These are phyloP conservation scores for Patella caerulea DNA, from an alignment of 2,888 invertebrate genomes.

Conservation along the genomic window DNA sequence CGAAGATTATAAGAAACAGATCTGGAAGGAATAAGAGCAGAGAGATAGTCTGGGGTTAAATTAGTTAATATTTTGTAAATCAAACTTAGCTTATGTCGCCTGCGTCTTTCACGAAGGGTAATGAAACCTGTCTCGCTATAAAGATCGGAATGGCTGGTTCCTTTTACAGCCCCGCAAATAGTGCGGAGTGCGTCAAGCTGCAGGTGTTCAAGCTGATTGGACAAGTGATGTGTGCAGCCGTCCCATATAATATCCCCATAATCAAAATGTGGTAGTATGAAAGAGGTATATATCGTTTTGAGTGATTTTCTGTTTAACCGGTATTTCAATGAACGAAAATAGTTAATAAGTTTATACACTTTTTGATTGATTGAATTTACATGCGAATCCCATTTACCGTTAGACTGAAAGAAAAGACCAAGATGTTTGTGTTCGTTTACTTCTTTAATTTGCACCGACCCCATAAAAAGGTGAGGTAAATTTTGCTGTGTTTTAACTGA, in stretches of 20 bases:
- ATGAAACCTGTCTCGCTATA: neutral
- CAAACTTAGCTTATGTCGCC: neutral
- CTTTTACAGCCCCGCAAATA: conserved; percentile 1
- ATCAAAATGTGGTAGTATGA: neutral
- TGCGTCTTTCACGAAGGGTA: neutral
- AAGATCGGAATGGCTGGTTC: neutral
- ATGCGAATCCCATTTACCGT: neutral
- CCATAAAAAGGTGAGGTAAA: neutral
- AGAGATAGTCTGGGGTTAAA: neutral
- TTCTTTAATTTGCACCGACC: too few species aligned
- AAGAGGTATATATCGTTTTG: neutral
- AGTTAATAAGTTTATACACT: neutral
- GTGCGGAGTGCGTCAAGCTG: neutral
- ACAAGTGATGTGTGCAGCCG: neutral
- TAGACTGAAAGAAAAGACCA: neutral
- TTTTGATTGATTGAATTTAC: neutral
- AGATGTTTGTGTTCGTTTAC: neutral
- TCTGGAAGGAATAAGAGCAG: neutral
- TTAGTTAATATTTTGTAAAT: neutral
- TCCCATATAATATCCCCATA: neutral
- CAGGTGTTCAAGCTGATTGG: conserved; percentile 1
- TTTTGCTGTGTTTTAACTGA: neutral
- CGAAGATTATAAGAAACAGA: neutral
- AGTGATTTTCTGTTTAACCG: conserved; percentile 3
- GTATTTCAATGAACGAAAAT: neutral